These are phyloP conservation scores for Coptodon rendalli DNA, from an alignment of 2,113 vertebrate genomes.

Conservation along the genomic window DNA sequence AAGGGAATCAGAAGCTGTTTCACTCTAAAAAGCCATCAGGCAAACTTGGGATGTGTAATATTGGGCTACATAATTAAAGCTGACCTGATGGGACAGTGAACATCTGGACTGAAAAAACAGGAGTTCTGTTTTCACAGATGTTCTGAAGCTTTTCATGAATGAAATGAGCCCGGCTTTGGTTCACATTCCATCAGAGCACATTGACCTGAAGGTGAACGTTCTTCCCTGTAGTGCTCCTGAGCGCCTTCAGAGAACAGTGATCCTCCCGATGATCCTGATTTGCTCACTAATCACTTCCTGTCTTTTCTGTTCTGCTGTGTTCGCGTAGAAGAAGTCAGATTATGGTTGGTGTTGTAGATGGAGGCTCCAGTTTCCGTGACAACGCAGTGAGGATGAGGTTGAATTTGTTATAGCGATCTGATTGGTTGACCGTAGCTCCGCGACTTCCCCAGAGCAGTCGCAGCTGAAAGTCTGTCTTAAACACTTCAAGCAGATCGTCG, in stretches of 20 bases:
- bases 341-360: constrained; percentile 72
- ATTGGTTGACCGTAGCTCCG: constrained; percentile 88
- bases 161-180: background rate
- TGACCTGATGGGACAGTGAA: background rate
- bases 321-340: constrained; percentile 55
- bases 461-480: constrained; percentile 95
- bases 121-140: background rate
- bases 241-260: background rate
- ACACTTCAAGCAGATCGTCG: constrained; percentile 88
- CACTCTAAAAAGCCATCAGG: background rate
- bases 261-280: background rate
- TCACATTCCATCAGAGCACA: background rate
- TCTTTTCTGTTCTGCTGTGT: background rate
- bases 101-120: background rate
- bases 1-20: background rate
- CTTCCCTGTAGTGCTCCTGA: background rate
- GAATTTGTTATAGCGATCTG: constrained; percentile 90
- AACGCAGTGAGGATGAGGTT: constrained; percentile 92
- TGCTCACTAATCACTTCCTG: background rate
- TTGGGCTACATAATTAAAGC: background rate
- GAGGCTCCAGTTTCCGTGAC: constrained; percentile 91
- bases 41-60: background rate
- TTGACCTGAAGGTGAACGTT: background rate
- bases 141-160: background rate
- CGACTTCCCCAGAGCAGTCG: constrained; percentile 95